Evolutionary conservation across 1,140 invertebrate genomes (phyloP), one percentile per base, ranked within the genome.

Genomic region (Lethocerus indicus): DNA sequence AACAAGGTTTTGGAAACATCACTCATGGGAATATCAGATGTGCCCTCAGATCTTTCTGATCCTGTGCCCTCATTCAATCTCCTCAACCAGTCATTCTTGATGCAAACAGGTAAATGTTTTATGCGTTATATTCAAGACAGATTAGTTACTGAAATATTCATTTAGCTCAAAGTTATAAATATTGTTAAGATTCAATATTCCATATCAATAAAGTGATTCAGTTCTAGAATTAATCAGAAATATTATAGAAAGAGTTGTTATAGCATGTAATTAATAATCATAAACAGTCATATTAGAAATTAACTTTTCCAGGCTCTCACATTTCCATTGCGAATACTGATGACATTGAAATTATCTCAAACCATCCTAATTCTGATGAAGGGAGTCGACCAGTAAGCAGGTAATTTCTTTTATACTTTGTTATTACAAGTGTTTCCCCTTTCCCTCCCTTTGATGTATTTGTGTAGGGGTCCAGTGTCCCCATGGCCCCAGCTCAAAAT

Each of bases 11-110:
- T 67, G 2, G 72, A 74, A 50, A 59, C 63, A 13, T 71, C 70
- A 0, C 67, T 69, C 51, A 67, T 72, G 54, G 57, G 69, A 36
- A 64, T 69, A 36, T 73, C 74, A 54, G 75, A 78, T 16, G n/a
- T 70, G 76, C 36, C 52, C 20, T 26, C 71, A 75, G 39, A 77
- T 77, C 59, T 61, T 82, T 36, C 78, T 79, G 35, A 75, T n/a
- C 78, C 1, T 83, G 81, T 64, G 78, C 83, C 58, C 76, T 82
- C 60, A 70, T 83, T 43, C 78, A 77, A 56, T 73, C 75, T 32
- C 75, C 78, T 44, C 73, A 78, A 49, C 67, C 81, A 35, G 73
- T 78, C 55, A 73, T 75, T 27, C 72, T 75, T 57, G 76, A 76
- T 76, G 67, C 60, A 41, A 52, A 32, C 13, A 24, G 26, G 7